These are phyloP conservation scores for Zophobas morio DNA, from an alignment of 1,140 invertebrate species.

Conservation along the genomic window DNA sequence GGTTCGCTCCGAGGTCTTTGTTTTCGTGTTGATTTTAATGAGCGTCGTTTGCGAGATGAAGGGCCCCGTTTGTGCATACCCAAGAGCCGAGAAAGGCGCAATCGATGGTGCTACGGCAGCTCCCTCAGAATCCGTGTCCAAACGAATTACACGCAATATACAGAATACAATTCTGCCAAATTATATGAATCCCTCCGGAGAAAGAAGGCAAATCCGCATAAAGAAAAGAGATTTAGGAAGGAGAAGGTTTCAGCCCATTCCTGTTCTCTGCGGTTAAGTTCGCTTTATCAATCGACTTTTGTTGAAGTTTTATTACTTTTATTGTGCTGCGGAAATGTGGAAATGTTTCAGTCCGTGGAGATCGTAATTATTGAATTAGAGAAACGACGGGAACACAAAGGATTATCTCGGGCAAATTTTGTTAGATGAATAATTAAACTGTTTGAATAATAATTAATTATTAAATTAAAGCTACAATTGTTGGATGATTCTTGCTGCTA, in stretches of 20 bases:
- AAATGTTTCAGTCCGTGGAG: not conserved
- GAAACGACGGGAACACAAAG: slow-evolving; percentile 17
- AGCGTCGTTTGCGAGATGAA: slow-evolving; percentile 16
- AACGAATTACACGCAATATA: slow-evolving; percentile 30
- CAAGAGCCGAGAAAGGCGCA: slow-evolving; percentile 15
- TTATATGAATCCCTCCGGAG: slow-evolving; percentile 27
- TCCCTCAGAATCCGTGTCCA: slow-evolving; percentile 20
- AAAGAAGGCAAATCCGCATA: slow-evolving; percentile 24
- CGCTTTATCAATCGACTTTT: slow-evolving; percentile 8
- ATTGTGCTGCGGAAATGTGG: not conserved
- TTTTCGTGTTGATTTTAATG: slow-evolving; percentile 26
- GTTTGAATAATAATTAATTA: not conserved
- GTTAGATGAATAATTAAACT: not conserved
- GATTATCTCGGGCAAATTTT: not conserved
- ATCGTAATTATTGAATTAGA: not conserved
- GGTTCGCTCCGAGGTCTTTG: slow-evolving; percentile 13
- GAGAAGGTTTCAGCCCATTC: slow-evolving; percentile 22
- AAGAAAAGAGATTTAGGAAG: slow-evolving; percentile 34
- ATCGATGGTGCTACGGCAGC: slow-evolving; percentile 13
- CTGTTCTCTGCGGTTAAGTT: slow-evolving; percentile 16
- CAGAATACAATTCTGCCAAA: slow-evolving; percentile 31
- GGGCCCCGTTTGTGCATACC: slow-evolving; percentile 25
- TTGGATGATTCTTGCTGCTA: not conserved
- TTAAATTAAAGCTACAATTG: not conserved
- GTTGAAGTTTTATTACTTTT: not conserved